Evolutionary conservation across 2,888 invertebrate genomes (phyloP).

Genomic region (Troilus luridus): DNA sequence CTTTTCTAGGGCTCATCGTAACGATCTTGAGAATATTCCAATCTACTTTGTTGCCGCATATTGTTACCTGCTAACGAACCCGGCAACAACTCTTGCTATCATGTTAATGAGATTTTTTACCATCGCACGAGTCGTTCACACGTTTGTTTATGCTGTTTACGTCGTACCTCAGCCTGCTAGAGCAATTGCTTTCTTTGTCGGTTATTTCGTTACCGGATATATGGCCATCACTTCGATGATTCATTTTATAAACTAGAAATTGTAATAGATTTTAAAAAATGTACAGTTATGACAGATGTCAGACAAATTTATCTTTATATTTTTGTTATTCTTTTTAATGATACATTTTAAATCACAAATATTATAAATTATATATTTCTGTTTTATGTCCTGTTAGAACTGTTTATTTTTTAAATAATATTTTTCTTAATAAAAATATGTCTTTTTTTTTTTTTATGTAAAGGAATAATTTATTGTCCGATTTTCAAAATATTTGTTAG

Average conservation of each 20-base stretch:
- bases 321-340: not conserved
- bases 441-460: not conserved
- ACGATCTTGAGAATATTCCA: conserved; percentile 81
- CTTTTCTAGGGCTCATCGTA: conserved; percentile 75
- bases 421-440: not conserved
- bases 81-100: conserved; percentile 71
- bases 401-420: not conserved
- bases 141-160: conserved; percentile 76
- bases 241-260: not conserved
- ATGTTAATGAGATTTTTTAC: conserved; percentile 75
- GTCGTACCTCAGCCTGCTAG: conserved; percentile 76
- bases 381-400: not conserved
- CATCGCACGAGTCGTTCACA: conserved; percentile 74
- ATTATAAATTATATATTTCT: conserved; percentile 5
- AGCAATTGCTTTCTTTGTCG: conserved; percentile 70
- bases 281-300: not conserved
- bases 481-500: not conserved
- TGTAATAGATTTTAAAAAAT: not conserved
- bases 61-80: conserved; percentile 75
- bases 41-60: conserved; percentile 76
- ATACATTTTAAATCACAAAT: not conserved
- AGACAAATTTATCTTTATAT: not conserved
- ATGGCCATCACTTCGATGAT: conserved; percentile 44
- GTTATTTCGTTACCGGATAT: conserved; percentile 65
- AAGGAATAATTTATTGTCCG: not conserved